Evolutionary conservation across 37 sponge, comb jelly and placozoan species (phyloP), one percentile per base, ranked within the genome.

Genomic region (Theonella swinhoei): DNA sequence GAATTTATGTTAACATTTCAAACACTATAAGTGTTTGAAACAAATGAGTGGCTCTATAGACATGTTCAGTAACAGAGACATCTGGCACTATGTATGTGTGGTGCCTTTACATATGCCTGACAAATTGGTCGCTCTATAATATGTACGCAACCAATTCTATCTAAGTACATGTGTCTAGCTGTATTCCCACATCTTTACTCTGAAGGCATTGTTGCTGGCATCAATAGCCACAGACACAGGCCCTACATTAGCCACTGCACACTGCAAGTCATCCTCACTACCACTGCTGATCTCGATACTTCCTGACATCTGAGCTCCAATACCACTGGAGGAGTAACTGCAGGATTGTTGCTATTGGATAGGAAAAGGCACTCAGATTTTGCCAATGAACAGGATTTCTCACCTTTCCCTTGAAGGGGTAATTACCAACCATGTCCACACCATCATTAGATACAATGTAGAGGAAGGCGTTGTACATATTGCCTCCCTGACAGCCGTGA

Each of bases 401-500:
- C n/a, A 89, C 93, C 38, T 84, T 91, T 64, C 87, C 95, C 39
- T 31, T 62, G 75, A 90, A 95, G 14, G 93, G 85, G 39, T 95
- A 95, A 19, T 74, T 61, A 59, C 33, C 78, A 9, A 77, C 77
- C 26, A 90, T 89, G 88, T 91, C 93, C 23, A 89, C 60, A 32
- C 95, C 95, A 9, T 68, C 92, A 84, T 92, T 89, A 30, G 75
- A 61, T 24, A 94, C 60, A 26, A 96, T 47, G 76, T 96, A 96
- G 31, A 89, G 67, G 73, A 81, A 88, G 47, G 88, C 72, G 39
- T 88, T 59, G 80, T 93, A 75, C 84, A 87, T 90, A 71, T 86
- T 76, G 3, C 93, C 96, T n/a, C 93, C 96, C 36, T 84, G 40
- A 47, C 94, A 96, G 23, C 94, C 93, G 70, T 93, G 83, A 82